Evolutionary conservation across 2,888 invertebrate genomes (phyloP), one percentile per base, ranked within the genome.

Genomic region (Pinctada fucata): DNA sequence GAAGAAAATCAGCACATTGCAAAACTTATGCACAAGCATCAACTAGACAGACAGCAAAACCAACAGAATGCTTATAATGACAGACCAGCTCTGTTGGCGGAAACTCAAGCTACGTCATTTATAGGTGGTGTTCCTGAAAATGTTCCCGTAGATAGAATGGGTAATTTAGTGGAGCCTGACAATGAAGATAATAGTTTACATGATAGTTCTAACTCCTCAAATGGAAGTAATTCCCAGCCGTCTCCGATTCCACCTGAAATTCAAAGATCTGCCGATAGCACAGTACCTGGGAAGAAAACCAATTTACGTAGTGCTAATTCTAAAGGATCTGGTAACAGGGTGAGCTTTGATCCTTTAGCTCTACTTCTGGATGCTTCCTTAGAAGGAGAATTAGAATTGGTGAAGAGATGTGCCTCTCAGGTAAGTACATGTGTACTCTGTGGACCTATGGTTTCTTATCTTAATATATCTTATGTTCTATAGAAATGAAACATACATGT

Each of bases 341-440:
- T 99, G 63, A 98, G 97, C 92, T 99, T 99, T 91, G 99, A 99
- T 94, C 99, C 99, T 45, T 94, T 99, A 88, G 99, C 99, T 0
- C 94, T 99, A 72, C 94, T 99, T 72, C 94, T 99, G 89, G 99
- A 99, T 93, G 99, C 99, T 69, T 98, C 99, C 88, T 94, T 99
- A 85, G 99, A 99, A 93, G 99, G 99, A 66, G 99, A 99, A 93
- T 94, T 99, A 91, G 99, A 99, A 91, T 94, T 99, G 84, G 99
- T 99, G 64, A 97, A 96, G 93, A 97, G 97, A 93, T 98, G 98
- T 72, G 98, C 99, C 80, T 95, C 96, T 91, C 93, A 94, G 91
- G 94, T 94, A 90, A 84, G 88, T 81, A 2, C 5, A n/a, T 13
- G 10, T 69, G 10, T 71, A 48, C 3, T 58, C 58, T 58, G 58